Percentiles rank a stretch among this genome's conserved stretches.
phyloP scores from a whole-genome alignment of 2,797 vertebrate species.

The Enteromius afrohamiltoni region DNA sequence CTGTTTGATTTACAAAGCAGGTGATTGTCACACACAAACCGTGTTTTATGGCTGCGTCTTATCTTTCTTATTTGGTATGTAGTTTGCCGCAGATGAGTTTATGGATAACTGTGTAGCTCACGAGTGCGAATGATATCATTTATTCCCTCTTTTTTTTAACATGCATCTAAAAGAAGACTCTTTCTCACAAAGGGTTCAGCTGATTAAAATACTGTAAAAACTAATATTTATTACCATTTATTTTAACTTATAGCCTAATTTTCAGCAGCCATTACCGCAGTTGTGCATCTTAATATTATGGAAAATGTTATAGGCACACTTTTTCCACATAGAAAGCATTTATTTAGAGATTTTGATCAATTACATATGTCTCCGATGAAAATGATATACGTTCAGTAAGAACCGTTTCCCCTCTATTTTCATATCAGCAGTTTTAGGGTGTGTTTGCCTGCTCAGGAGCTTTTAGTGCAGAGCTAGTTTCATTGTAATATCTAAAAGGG shows the following conservation, averaged over 20 bases:
- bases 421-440: neutral
- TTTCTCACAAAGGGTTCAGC: neutral
- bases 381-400: neutral
- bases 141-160: too few relatives aligned
- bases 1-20: conserved; percentile 11
- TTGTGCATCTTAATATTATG: neutral
- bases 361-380: neutral
- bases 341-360: neutral
- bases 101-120: neutral
- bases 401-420: conserved; percentile 14
- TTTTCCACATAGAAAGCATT: neutral
- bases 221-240: neutral
- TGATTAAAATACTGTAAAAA: neutral
- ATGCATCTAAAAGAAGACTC: neutral
- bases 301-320: neutral
- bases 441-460: conserved; percentile 13
- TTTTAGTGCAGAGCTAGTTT: conserved; percentile 36
- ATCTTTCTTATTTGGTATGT: neutral
- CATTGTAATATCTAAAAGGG: conserved; percentile 35
- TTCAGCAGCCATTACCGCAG: neutral
- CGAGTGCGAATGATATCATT: conserved; percentile 3
- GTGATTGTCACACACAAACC: conserved; percentile 9
- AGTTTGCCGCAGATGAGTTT: neutral
- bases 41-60: neutral
- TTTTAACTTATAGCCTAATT: neutral